A percentile compares a stretch with the other conserved stretches of the same genome.
These are phyloP conservation scores for Drosophila lowei DNA, from an alignment of 1,140 invertebrate genomes.

Conservation along the genomic window DNA sequence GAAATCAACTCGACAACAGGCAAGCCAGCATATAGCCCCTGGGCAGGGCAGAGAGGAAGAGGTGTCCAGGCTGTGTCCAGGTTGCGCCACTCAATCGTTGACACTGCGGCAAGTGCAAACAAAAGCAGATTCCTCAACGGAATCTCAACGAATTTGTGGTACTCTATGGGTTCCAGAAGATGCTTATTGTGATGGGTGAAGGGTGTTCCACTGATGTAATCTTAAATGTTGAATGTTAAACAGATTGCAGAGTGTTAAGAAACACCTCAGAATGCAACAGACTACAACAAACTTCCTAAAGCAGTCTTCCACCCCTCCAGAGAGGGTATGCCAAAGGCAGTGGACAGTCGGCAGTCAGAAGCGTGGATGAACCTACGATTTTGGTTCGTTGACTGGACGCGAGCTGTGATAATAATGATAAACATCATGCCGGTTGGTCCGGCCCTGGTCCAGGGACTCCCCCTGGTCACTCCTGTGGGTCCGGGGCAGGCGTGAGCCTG, in stretches of 20 bases:
- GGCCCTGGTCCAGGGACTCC: slow-evolving; percentile 5
- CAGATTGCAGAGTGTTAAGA: too few species aligned
- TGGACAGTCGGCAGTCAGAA: background rate
- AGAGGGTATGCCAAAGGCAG: background rate
- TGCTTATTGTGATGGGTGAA: too few species aligned
- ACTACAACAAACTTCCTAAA: too few species aligned
- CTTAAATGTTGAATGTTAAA: too few species aligned
- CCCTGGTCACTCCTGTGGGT: background rate
- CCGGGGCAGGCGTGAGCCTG: slow-evolving; percentile 25
- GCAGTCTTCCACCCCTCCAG: too few species aligned
- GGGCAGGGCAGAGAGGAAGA: too few species aligned
- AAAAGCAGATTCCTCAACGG: background rate
- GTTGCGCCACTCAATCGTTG: slow-evolving; percentile 4
- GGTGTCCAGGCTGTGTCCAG: background rate
- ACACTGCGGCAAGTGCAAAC: slow-evolving; percentile 20
- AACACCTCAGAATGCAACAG: too few species aligned
- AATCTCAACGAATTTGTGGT: background rate
- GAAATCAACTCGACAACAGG: slow-evolving; percentile 3
- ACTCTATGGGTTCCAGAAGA: too few species aligned
- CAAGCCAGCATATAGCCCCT: too few species aligned
- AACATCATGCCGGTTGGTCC: slow-evolving; percentile 45
- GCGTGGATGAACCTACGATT: slow-evolving; percentile 18
- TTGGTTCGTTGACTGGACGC: slow-evolving; percentile 42
- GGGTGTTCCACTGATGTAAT: too few species aligned
- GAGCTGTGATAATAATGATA: slow-evolving; percentile 71